Base-by-base conservation (phyloP, 1,140 invertebrate genomes). In the Glossosoma conforme region DNA sequence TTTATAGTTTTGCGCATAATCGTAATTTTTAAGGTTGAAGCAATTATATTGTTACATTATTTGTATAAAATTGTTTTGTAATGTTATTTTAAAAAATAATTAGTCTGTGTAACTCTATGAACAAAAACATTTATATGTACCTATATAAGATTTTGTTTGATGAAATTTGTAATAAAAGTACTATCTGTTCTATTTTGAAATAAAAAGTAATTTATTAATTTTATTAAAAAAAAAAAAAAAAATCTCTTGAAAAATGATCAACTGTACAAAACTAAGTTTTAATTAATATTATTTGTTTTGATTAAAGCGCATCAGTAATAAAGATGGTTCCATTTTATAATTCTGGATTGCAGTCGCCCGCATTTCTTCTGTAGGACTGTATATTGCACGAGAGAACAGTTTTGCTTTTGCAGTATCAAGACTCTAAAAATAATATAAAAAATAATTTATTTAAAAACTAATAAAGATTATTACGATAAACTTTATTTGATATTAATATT, bases 301-400 rank as follows among this genome's bases (percentile, higher is more conserved):
- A 28, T 28, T 28, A n/a, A 28, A 28, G n/a, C n/a, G n/a, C n/a
- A 28, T n/a, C n/a, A n/a, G 41, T 11, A 54, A 30, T 13, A 56
- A 42, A n/a, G 48, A 44, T 33, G 44, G 42, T 21, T 51, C 54
- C 43, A 56, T 20, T 40, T 36, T 43, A 25, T 47, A 46, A 21
- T 24, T 24, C 47, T 46, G 42, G 10, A 46, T 36, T 15, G 43
- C 54, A 13, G 21, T 17, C 8, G 48, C 25, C 32, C 48, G 20
- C n/a, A 44, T 19, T 43, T 50, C 41, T 14, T 51, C 48, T 6
- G 45, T 35, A 1, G 54, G 48, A 37, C 54, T 56, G 21, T 56
- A 56, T 14, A 56, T 56, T 3, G 54, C 54, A 14, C 48, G 35
- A 9, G 54, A 56, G n/a, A 56, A 33, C 13, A 56, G 21, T 21